These are phyloP conservation scores for Mylabris sibirica DNA, from an alignment of 2,888 invertebrate genomes.

Conservation along the genomic window DNA sequence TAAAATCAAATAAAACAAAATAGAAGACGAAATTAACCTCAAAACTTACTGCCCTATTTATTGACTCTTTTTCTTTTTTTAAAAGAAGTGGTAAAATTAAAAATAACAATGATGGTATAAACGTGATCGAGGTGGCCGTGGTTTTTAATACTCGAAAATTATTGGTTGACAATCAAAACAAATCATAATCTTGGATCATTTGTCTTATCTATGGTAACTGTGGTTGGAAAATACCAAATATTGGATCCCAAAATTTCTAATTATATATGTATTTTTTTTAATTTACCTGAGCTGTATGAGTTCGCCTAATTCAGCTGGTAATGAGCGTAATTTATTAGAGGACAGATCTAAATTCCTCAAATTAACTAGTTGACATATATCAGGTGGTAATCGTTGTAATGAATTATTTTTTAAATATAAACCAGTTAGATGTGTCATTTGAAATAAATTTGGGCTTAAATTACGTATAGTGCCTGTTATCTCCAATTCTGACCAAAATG, in stretches of 20 bases:
- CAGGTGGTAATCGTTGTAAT: constrained; percentile 87
- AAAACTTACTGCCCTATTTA: too few relatives aligned
- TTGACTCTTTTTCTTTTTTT: too few relatives aligned
- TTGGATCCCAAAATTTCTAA: too few relatives aligned
- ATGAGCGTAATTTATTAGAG: constrained; percentile 90
- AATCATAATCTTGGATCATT: too few relatives aligned
- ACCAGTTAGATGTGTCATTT: constrained; percentile 89
- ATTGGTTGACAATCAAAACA: too few relatives aligned
- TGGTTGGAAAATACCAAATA: not conserved
- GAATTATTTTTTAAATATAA: constrained; percentile 96
- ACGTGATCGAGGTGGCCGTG: too few relatives aligned
- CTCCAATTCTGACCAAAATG: constrained; percentile 81
- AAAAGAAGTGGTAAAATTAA: too few relatives aligned
- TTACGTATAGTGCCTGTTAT: constrained; percentile 94
- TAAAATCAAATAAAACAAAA: too few relatives aligned
- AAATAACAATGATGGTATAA: too few relatives aligned
- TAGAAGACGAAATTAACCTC: too few relatives aligned
- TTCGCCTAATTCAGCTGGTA: constrained; percentile 97
- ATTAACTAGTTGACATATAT: constrained; percentile 85
- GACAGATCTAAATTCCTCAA: constrained; percentile 91
- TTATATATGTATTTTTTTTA: too few relatives aligned
- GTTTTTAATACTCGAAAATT: too few relatives aligned
- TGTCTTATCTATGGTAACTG: not conserved
- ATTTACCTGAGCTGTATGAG: constrained; percentile 88
- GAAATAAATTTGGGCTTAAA: constrained; percentile 91